Base-by-base conservation (phyloP, 2,113 vertebrate species). In the Myodes glareolus region DNA sequence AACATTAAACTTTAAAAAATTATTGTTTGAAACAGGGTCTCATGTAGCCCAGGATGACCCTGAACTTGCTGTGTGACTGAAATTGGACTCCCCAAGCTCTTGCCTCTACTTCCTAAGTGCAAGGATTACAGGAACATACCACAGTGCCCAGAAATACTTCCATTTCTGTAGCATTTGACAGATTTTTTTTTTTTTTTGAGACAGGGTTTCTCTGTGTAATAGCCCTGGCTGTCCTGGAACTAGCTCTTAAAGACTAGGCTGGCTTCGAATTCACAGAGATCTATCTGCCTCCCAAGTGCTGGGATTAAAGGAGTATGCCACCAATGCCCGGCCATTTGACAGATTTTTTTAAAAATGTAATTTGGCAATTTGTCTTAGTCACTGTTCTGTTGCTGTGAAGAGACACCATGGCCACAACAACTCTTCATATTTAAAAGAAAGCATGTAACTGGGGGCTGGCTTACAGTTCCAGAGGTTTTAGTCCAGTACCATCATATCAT, bases 271-370 rank as follows among this genome's bases (percentile, higher is more conserved):
- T 58, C 55, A 58, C 55, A 19, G 55, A 58, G 55, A 58, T 21
- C 55, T 5, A 58, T 58, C 55, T 58, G 55, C 55, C 55, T 58
- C 5, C 55, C 55, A 1, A 58, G 55, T 58, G 55, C 55, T 58
- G 55, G 55, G 55, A 21, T 58, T 58, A 58, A 58, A 58, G 19
- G 55, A 19, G 58, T 58, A 19, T 58, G 55, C 55, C 55, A 58
- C 58, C 58, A 58, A 19, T 58, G 58, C 58, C 58, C 1, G 58
- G 58, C 58, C 97, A 98, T 82, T 97, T 85, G 96, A 95, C 96
- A 97, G 93, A 97, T 88, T 96, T 96, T n/a, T 75, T 75, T 73
- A 23, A 31, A 75, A 98, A 98, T 98, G 97, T 98, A 92, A 97
- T 75, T 92, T 98, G 97, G 89, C 97, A 96, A 97, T 96, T 98